phyloP scores from a whole-genome alignment of 2,797 vertebrate species.

The Muscicapa comitata region DNA sequence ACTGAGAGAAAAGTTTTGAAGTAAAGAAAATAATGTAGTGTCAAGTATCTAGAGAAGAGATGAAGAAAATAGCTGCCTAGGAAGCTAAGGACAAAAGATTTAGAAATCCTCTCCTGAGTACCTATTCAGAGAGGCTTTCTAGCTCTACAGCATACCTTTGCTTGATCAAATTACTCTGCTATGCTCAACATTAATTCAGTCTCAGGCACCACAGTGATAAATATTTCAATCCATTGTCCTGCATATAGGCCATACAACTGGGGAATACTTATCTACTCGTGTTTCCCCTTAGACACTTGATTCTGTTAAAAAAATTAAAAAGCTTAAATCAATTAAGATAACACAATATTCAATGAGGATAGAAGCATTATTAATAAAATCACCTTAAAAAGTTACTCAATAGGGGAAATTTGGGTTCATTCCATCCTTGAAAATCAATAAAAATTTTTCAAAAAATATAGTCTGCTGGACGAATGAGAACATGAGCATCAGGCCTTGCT shows the following conservation, averaged over 20 bases:
- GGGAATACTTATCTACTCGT: accelerated
- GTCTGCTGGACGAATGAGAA: neutral
- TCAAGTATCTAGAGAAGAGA: neutral
- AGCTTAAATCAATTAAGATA: neutral
- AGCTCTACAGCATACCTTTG: neutral
- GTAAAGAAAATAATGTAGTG: neutral
- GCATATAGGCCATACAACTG: neutral
- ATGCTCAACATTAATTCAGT: neutral
- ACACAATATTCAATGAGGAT: neutral
- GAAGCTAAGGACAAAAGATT: neutral
- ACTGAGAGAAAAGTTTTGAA: neutral
- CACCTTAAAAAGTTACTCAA: neutral
- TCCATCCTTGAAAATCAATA: neutral
- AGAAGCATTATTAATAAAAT: neutral
- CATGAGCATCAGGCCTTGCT: neutral
- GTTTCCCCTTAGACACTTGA: neutral
- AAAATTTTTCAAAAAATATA: accelerated
- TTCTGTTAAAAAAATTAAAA: neutral
- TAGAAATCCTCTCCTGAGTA: neutral
- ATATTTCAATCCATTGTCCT: neutral
- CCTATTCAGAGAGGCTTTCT: neutral
- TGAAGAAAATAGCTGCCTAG: neutral
- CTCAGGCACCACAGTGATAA: neutral
- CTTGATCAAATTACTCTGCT: neutral
- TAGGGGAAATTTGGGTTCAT: neutral